phyloP scores from a whole-genome alignment of 2,113 vertebrate genomes.

The Scomber colias region DNA sequence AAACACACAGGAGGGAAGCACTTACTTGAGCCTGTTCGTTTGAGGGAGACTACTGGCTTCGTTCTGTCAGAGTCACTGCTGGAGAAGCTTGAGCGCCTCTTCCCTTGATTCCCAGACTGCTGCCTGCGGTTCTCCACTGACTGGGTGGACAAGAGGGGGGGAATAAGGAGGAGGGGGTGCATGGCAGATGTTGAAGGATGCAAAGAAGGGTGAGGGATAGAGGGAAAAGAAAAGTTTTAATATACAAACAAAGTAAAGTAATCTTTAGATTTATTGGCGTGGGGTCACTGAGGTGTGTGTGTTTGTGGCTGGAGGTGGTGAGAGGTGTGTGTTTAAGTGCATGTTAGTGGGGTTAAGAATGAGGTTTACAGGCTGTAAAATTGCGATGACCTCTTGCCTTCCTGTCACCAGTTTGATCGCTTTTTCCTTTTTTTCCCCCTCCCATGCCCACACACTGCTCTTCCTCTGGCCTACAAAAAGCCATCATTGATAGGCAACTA shows the following conservation, averaged over 20 bases:
- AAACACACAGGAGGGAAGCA: not conserved
- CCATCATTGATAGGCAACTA: conserved; percentile 49
- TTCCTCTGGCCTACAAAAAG: conserved; percentile 36
- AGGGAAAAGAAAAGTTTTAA: conserved; percentile 2
- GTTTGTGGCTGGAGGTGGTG: conserved; percentile 43
- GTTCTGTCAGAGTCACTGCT: conserved; percentile 89
- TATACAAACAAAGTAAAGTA: conserved; percentile 7
- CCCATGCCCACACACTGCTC: conserved; percentile 21
- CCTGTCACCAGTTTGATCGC: conserved; percentile 47
- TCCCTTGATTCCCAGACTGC: conserved; percentile 85
- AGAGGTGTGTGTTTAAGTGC: conserved; percentile 44
- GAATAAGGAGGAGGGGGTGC: not conserved
- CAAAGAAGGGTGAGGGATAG: conserved; percentile 21
- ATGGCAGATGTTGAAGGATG: conserved; percentile 48
- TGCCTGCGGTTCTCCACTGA: conserved; percentile 76
- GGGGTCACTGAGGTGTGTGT: conserved; percentile 33
- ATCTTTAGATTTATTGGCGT: conserved; percentile 36
- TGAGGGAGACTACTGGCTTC: conserved; percentile 89
- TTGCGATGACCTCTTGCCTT: conserved; percentile 53
- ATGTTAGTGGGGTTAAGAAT: conserved; percentile 57
- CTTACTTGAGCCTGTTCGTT: conserved; percentile 93
- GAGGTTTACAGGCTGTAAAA: conserved; percentile 70
- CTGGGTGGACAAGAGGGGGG: conserved; percentile 65
- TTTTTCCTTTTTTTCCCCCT: conserved; percentile 32
- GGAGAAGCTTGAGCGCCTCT: conserved; percentile 91